These are phyloP conservation scores for Nixonia krombeini DNA, from an alignment of 1,140 invertebrate genomes.

Conservation along the genomic window DNA sequence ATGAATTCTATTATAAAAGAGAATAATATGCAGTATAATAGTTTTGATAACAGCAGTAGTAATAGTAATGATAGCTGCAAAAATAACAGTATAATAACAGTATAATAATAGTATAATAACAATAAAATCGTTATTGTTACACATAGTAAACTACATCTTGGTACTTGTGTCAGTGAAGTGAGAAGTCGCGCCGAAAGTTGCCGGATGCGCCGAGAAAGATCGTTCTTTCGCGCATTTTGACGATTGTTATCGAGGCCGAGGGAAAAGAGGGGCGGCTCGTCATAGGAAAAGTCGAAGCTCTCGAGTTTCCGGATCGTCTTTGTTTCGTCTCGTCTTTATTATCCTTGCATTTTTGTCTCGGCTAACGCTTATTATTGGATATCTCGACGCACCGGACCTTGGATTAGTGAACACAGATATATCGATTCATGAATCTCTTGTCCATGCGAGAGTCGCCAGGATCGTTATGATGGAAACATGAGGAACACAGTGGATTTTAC, in stretches of 20 bases:
- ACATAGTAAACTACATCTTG: conserved; percentile 5
- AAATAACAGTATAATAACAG: too few species aligned
- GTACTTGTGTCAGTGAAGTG: conserved; percentile 29
- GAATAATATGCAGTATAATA: too few species aligned
- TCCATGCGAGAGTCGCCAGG: conserved; percentile 49
- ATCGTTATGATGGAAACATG: conserved; percentile 68
- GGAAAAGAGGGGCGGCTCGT: conserved; percentile 12
- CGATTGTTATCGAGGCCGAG: too few species aligned
- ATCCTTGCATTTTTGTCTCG: neutral
- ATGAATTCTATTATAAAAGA: too few species aligned
- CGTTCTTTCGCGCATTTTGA: too few species aligned
- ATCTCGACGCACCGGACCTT: conserved; percentile 17
- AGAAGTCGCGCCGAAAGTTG: conserved; percentile 15
- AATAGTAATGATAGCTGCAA: too few species aligned
- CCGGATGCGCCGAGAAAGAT: neutral
- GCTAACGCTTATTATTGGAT: conserved; percentile 31
- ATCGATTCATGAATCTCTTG: conserved; percentile 42
- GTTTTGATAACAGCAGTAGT: too few species aligned
- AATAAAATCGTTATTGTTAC: conserved; percentile 21
- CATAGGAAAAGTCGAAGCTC: conserved; percentile 39
- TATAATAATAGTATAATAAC: too few species aligned
- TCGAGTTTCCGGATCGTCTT: conserved; percentile 39
- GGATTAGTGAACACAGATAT: conserved; percentile 27
- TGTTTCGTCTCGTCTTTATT: conserved; percentile 10
- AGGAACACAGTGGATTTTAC: conserved; percentile 54